These are phyloP conservation scores for Orthonevra nobilis DNA, from an alignment of 2,888 invertebrate genomes.

Conservation along the genomic window DNA sequence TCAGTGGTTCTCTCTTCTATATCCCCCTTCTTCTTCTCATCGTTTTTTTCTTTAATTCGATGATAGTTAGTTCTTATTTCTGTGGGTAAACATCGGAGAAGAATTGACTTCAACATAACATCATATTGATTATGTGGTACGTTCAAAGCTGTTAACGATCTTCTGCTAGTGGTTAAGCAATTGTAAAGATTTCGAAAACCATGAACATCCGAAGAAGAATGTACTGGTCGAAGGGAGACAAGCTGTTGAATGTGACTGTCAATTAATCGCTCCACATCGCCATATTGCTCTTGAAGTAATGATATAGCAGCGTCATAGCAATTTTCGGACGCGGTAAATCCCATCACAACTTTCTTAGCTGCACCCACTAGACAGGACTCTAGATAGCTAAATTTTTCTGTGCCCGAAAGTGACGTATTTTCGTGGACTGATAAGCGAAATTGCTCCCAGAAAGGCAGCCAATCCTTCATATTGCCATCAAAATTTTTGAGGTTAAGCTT, in stretches of 20 bases:
- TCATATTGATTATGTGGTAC: constrained; percentile 11
- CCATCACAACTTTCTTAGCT: background rate
- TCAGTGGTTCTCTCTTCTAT: background rate
- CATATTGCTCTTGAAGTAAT: constrained; percentile 9
- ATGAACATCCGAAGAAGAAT: background rate
- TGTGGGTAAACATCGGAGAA: constrained; percentile 4
- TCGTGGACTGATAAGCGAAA: constrained; percentile 9
- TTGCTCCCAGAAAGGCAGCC: no score
- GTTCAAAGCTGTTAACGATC: constrained; percentile 24
- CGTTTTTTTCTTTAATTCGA: constrained; percentile 13
- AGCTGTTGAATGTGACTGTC: constrained; percentile 17
- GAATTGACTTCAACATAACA: constrained; percentile 14
- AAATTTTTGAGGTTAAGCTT: background rate
- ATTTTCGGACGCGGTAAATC: constrained; percentile 5
- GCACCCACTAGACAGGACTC: background rate
- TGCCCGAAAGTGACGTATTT: constrained; percentile 4
- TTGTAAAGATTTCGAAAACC: constrained; percentile 5
- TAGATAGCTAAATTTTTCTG: background rate
- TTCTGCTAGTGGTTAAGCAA: background rate
- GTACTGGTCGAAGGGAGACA: constrained; percentile 16
- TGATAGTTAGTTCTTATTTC: constrained; percentile 5
- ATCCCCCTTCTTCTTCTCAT: background rate
- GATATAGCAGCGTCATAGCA: constrained; percentile 14
- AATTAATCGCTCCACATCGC: constrained; percentile 7
- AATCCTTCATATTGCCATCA: constrained; percentile 8